These are phyloP conservation scores for Melanotaenia nigrans DNA, from an alignment of 2,797 vertebrate genomes.

Conservation along the genomic window DNA sequence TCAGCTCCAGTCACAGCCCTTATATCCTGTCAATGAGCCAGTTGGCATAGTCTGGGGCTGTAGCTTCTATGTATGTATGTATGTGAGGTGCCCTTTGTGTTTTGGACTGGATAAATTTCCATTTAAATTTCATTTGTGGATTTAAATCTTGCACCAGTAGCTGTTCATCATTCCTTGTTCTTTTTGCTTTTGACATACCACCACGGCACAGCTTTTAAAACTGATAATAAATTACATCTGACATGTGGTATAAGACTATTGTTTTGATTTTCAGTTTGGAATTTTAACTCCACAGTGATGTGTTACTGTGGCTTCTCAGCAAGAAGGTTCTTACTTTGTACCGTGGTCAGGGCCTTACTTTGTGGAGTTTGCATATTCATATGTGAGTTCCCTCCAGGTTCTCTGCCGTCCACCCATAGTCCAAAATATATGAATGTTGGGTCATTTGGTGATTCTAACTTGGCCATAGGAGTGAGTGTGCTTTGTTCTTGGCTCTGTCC, in stretches of 20 bases:
- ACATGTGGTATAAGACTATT: conserved; percentile 37
- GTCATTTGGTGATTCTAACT: too few relatives aligned
- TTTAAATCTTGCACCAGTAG: conserved; percentile 26
- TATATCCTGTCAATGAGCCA: conserved; percentile 4
- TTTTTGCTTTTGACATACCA: conserved; percentile 22
- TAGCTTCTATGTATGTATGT: background rate
- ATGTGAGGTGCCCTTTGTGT: conserved; percentile 13
- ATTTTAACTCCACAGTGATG: background rate
- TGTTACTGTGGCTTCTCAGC: background rate
- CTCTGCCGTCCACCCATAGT: too few relatives aligned
- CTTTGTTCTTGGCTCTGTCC: too few relatives aligned
- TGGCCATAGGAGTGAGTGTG: too few relatives aligned
- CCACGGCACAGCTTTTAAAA: conserved; percentile 49
- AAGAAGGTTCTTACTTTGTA: background rate
- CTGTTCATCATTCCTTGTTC: conserved; percentile 29
- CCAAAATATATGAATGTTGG: too few relatives aligned
- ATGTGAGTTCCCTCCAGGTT: too few relatives aligned
- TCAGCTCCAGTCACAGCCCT: conserved; percentile 20
- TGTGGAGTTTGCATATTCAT: too few relatives aligned
- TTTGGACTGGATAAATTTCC: conserved; percentile 23
- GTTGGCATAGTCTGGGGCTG: conserved; percentile 18
- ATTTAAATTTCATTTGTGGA: conserved; percentile 59
- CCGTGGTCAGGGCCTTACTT: too few relatives aligned
- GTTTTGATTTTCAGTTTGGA: background rate
- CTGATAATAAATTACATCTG: conserved; percentile 62